Evolutionary conservation across 2,888 invertebrate species (phyloP).

Genomic region (Drosophila cyrtoloma): DNA sequence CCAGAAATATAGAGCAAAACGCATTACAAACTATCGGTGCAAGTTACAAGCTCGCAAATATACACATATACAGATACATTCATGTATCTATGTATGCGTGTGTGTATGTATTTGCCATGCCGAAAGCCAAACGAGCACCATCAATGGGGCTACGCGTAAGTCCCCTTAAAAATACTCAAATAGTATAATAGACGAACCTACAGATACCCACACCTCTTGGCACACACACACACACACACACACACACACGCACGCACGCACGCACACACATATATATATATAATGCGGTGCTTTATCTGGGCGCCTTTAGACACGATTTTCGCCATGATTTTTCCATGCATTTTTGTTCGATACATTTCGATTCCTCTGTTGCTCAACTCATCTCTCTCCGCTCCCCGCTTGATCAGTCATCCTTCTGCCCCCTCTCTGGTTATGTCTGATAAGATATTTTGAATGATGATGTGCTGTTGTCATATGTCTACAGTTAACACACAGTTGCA

Average conservation of each 20-base stretch:
- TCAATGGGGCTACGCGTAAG: constrained; percentile 6
- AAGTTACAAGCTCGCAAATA: constrained; percentile 44
- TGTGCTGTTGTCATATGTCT: constrained; percentile 77
- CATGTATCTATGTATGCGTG: background rate
- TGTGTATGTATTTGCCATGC: background rate
- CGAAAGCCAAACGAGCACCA: constrained; percentile 22
- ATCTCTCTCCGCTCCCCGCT: background rate
- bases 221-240: background rate
- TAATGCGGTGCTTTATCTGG: constrained; percentile 42
- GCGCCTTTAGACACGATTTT: constrained; percentile 64
- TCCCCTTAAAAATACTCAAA: constrained; percentile 11
- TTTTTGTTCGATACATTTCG: constrained; percentile 60
- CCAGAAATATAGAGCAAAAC: constrained; percentile 41
- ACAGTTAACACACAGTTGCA: constrained; percentile 33
- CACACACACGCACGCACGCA: constrained; percentile 1
- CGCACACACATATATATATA: background rate
- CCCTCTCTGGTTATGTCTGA: constrained; percentile 44
- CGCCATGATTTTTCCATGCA: constrained; percentile 67
- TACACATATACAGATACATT: background rate
- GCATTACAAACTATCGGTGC: constrained; percentile 58
- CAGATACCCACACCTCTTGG: constrained; percentile 20
- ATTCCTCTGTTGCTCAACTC: constrained; percentile 21
- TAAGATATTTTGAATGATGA: constrained; percentile 83
- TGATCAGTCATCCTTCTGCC: constrained; percentile 10
- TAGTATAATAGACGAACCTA: constrained; percentile 15